phyloP scores from a whole-genome alignment of 2,888 invertebrate species.

The Eupithecia centaureata region DNA sequence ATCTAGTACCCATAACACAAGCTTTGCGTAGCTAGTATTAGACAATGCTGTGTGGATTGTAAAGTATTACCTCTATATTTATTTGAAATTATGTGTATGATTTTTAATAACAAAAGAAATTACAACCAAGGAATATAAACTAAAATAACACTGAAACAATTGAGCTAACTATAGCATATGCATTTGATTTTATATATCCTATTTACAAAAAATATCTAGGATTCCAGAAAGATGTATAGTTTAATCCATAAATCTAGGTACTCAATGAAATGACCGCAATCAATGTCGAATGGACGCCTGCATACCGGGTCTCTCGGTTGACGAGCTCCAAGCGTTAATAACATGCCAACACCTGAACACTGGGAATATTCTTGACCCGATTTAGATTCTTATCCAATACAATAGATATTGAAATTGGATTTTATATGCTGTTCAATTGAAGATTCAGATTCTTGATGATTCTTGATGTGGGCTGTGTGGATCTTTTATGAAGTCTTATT shows the following conservation, averaged over 20 bases:
- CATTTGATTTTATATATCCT: too few relatives aligned
- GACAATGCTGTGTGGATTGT: too few relatives aligned
- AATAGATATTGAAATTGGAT: background rate
- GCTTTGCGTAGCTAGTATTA: too few relatives aligned
- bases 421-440: background rate
- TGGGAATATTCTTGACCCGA: background rate
- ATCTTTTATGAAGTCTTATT: background rate
- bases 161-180: too few relatives aligned
- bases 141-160: too few relatives aligned
- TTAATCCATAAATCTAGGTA: background rate
- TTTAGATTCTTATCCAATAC: background rate
- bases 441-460: background rate
- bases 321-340: constrained; percentile 29
- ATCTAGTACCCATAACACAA: too few relatives aligned
- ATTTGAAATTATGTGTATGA: too few relatives aligned
- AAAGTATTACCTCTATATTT: too few relatives aligned
- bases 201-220: too few relatives aligned
- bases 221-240: too few relatives aligned
- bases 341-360: constrained; percentile 35
- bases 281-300: constrained; percentile 1
- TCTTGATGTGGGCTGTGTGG: background rate
- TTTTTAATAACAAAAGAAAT: too few relatives aligned
- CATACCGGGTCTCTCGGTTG: background rate
- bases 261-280: background rate
- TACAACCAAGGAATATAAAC: too few relatives aligned